phyloP scores from a whole-genome alignment of 2,113 vertebrate species.

The Morone chrysops region DNA sequence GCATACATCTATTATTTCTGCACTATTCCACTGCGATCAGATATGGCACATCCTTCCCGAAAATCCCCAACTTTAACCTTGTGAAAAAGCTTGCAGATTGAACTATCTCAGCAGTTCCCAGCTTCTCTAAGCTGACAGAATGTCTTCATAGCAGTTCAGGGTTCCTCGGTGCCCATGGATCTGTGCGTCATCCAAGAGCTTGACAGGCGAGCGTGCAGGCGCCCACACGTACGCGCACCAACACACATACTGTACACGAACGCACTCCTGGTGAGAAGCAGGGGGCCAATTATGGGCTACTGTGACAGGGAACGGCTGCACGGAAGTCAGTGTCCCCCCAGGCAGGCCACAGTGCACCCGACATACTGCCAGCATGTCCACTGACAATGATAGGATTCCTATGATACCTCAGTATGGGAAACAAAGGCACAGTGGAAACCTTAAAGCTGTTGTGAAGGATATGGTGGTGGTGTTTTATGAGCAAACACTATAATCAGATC shows the following conservation, averaged over 20 bases:
- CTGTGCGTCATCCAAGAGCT: conserved; percentile 51
- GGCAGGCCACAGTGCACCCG: conserved; percentile 54
- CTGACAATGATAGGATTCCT: conserved; percentile 55
- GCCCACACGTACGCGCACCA: conserved; percentile 5
- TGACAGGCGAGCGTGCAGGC: conserved; percentile 59
- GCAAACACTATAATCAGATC: conserved; percentile 64
- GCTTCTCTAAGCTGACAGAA: conserved; percentile 72
- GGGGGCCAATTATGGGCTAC: conserved; percentile 77
- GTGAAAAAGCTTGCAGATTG: conserved; percentile 70
- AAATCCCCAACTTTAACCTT: conserved; percentile 75
- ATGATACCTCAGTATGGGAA: conserved; percentile 44
- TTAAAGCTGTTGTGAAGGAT: conserved; percentile 53
- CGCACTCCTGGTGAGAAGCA: conserved; percentile 59
- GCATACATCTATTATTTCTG: conserved; percentile 70
- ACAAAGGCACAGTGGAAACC: conserved; percentile 55
- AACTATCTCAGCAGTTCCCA: conserved; percentile 77
- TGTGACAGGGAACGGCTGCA: conserved; percentile 73
- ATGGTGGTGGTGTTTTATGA: conserved; percentile 52
- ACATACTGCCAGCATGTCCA: conserved; percentile 58
- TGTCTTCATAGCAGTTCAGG: conserved; percentile 72
- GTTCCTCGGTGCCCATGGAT: conserved; percentile 56
- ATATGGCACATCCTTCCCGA: conserved; percentile 61
- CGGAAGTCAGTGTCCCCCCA: conserved; percentile 69
- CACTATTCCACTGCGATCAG: conserved; percentile 63
- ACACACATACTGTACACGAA: conserved; percentile 26